These are phyloP conservation scores for Pygoscelis antarcticus DNA, from an alignment of 2,113 vertebrate species.

Conservation along the genomic window DNA sequence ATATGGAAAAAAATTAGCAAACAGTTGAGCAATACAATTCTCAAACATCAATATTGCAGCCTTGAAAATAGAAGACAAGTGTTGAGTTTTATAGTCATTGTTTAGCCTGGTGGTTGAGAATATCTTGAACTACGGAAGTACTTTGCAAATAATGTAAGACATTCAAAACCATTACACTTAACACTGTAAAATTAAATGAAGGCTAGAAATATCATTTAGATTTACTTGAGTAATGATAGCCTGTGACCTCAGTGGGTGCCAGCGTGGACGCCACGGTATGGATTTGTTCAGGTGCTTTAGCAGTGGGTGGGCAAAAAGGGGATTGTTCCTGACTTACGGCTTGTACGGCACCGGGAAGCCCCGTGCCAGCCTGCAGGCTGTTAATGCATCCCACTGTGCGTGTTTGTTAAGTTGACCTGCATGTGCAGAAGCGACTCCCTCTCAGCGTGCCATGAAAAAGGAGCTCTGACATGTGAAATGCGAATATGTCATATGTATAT, in stretches of 20 bases:
- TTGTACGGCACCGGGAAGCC: neutral
- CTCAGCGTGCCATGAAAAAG: neutral
- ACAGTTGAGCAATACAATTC: neutral
- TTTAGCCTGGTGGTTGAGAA: neutral
- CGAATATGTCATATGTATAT: too few relatives aligned
- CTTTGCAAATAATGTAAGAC: neutral
- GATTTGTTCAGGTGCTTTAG: neutral
- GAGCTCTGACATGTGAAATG: neutral
- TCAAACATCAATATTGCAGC: neutral
- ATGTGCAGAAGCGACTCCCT: fast-evolving
- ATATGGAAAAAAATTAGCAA: neutral
- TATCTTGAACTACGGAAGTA: neutral
- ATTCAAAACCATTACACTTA: neutral
- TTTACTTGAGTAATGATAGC: neutral
- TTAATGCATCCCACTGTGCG: fast-evolving
- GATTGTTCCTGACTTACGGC: neutral
- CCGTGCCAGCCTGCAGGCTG: neutral
- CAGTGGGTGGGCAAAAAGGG: neutral
- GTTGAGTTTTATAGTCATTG: neutral
- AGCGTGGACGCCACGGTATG: neutral
- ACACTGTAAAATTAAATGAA: neutral
- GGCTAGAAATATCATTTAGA: neutral
- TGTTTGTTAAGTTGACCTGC: neutral
- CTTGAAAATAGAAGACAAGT: neutral
- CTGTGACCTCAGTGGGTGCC: neutral